Conservation (phyloP, 2,888 invertebrate species). For the Aelia acuminata region DNA sequence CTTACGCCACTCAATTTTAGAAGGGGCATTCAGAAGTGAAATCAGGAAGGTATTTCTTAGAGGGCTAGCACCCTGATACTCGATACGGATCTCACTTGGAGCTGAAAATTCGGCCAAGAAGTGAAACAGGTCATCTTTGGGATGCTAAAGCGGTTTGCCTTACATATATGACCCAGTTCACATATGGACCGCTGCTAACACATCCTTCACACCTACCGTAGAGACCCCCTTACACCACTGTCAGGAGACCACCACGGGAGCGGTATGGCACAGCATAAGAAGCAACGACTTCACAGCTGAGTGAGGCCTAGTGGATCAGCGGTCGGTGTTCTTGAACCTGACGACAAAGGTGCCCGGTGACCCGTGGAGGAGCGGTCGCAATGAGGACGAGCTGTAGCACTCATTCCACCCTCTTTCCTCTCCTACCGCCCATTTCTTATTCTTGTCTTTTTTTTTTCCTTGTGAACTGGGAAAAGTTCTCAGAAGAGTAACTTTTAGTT, state of each 20-base stretch:
- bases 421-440: background rate
- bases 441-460: constrained; percentile 44
- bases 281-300: constrained; percentile 9
- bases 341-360: background rate
- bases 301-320: constrained; percentile 9
- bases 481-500: constrained; percentile 34
- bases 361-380: constrained; percentile 15
- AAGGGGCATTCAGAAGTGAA: too few relatives aligned
- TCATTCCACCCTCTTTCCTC: constrained; percentile 1
- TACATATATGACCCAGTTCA: too few relatives aligned
- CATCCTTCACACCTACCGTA: background rate
- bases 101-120: too few relatives aligned
- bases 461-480: constrained; percentile 36
- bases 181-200: too few relatives aligned
- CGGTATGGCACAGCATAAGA: constrained; percentile 4
- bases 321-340: constrained; percentile 38
- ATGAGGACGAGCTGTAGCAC: constrained; percentile 27
- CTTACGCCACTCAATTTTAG: too few relatives aligned
- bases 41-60: too few relatives aligned
- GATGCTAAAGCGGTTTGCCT: too few relatives aligned
- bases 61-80: too few relatives aligned
- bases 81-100: too few relatives aligned
- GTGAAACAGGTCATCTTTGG: too few relatives aligned
- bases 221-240: background rate
- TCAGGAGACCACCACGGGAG: background rate